Evolutionary conservation across 2,888 invertebrate genomes (phyloP).

Genomic region (Prosopocoilus inquinatus): DNA sequence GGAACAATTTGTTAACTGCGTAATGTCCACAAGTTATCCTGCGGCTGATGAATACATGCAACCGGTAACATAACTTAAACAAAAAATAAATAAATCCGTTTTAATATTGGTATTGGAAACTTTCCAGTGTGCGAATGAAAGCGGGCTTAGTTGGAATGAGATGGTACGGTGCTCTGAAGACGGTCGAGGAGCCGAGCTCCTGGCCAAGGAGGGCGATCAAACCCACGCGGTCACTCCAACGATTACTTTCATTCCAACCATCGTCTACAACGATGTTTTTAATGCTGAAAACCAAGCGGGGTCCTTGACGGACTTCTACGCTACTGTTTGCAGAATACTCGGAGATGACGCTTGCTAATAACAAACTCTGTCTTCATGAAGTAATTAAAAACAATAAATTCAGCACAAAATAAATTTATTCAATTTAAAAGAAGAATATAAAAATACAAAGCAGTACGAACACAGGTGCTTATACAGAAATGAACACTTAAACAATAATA

Average conservation of each 20-base stretch:
- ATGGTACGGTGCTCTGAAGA: conserved; percentile 36
- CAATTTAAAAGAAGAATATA: too few species aligned
- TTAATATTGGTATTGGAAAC: background rate
- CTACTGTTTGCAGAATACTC: conserved; percentile 24
- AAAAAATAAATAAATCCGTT: background rate
- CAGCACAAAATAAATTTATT: too few species aligned
- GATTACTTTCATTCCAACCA: conserved; percentile 50
- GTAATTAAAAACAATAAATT: too few species aligned
- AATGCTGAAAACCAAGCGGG: conserved; percentile 24
- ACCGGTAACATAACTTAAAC: background rate
- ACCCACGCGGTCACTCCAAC: conserved; percentile 43
- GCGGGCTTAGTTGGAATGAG: conserved; percentile 14
- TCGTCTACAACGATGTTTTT: conserved; percentile 45
- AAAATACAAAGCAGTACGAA: too few species aligned
- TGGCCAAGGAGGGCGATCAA: conserved; percentile 45
- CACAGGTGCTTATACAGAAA: too few species aligned
- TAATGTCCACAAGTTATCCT: conserved; percentile 13
- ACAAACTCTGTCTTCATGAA: too few species aligned
- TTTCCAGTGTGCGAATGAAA: conserved; percentile 12
- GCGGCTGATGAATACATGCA: background rate
- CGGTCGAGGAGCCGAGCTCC: conserved; percentile 34
- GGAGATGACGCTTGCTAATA: background rate
- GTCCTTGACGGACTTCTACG: conserved; percentile 31
- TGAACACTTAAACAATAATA: too few species aligned
- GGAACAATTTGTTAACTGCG: conserved; percentile 14